Base-by-base conservation (phyloP, 2,113 vertebrate genomes). In the Trichomycterus rosablanca region DNA sequence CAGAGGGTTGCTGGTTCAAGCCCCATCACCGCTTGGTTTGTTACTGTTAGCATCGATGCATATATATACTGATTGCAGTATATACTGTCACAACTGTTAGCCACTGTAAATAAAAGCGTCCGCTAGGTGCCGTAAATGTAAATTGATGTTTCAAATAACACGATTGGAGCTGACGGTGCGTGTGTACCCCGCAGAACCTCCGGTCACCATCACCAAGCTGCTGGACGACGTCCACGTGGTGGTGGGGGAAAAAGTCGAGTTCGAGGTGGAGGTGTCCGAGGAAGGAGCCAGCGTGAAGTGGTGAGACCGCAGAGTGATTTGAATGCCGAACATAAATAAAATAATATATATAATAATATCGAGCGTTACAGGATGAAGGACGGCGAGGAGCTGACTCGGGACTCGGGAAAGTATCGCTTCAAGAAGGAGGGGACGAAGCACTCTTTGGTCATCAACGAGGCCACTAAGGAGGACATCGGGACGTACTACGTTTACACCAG, bases 381-480 rank as follows among this genome's bases (percentile, higher is more conserved):
- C 1, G 94, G 90, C 0, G 90, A 90, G 22, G 94, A 97, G 71
- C 40, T 97, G 72, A 92, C 78, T 0, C 84, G 85, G n/a, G 94
- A 95, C 48, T n/a, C n/a, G n/a, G 90, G 90, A 2, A 93, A 89
- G 74, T 94, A 91, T 72, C 88, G 92, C 70, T 85, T 97, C 69
- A 97, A 94, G 80, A 97, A 95, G 63, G 93, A 93, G 0, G 93
- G 92, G 3, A 91, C 77, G 73, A 90, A 81, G 9, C 94, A 97
- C 48, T 74, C 84, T 19, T 81, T 97, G 73, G 88, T 95, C 74
- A 91, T 89, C 75, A 88, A 87, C 0, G 94, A 97, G 12, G 91
- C 90, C 10, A 68, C 61, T 5, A 76, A 68, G 65, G 90, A 93
- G 34, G 92, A 97, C 42, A 70, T 75, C 0, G 94, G 93, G 0